Percentiles rank a stretch among this genome's conserved stretches.
phyloP scores from a whole-genome alignment of 2,113 vertebrate genomes.

The Mus spicilegus region DNA sequence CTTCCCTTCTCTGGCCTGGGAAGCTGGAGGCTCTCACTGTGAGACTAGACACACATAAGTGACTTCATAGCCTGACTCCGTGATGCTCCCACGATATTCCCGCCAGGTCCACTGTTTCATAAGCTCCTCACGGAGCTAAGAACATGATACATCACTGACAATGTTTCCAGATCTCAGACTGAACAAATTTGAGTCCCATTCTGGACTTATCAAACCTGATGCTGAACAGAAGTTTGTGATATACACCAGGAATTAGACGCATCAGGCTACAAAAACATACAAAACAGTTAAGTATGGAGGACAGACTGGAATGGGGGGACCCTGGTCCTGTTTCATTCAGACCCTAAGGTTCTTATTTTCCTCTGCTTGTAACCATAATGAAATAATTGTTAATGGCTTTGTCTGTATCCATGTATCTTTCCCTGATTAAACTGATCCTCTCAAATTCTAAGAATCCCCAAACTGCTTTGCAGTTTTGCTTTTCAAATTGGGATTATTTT shows the following conservation, averaged over 20 bases:
- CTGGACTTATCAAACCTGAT: constrained; percentile 72
- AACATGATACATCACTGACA: constrained; percentile 44
- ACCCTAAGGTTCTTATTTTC: not conserved
- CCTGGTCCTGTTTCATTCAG: not conserved
- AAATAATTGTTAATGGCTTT: constrained; percentile 44
- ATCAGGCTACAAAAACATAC: constrained; percentile 65
- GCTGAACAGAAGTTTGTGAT: constrained; percentile 71
- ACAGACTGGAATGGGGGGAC: not conserved
- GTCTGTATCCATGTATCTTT: constrained; percentile 1
- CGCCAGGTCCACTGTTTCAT: constrained; percentile 39
- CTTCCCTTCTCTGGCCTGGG: not conserved
- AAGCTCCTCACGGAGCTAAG: not conserved
- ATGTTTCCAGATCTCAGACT: constrained; percentile 42
- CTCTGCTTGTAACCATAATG: constrained; percentile 16
- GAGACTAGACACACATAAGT: not conserved
- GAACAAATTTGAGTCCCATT: constrained; percentile 43
- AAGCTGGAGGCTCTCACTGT: not conserved
- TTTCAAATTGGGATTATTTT: not conserved
- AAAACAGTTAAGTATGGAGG: not conserved
- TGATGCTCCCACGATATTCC: not conserved
- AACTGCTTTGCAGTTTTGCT: constrained; percentile 51
- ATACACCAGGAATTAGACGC: constrained; percentile 73
- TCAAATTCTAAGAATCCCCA: constrained; percentile 60
- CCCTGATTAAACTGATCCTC: constrained; percentile 54
- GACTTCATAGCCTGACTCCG: not conserved